Conservation (phyloP, 2,113 vertebrate species). For the Petrocephalus microphthalmus region DNA sequence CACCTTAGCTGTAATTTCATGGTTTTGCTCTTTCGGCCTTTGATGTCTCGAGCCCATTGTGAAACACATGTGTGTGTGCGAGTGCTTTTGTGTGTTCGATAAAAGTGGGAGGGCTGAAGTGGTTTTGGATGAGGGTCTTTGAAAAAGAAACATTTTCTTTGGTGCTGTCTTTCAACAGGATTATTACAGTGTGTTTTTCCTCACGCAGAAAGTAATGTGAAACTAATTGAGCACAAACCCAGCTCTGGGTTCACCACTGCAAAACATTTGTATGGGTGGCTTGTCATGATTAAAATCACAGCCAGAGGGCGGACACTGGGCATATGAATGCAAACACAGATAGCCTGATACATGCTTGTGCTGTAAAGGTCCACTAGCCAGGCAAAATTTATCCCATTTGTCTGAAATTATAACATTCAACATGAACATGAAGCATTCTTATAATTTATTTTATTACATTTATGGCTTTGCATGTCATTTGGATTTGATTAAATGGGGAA, state of each 20-base stretch:
- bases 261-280: neutral
- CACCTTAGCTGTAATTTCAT: slow-evolving; percentile 75
- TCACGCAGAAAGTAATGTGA: slow-evolving; percentile 10
- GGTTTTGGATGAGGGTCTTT: slow-evolving; percentile 13
- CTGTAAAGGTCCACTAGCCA: neutral
- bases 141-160: slow-evolving; percentile 23
- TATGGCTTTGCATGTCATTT: neutral
- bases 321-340: neutral
- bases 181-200: slow-evolving; percentile 16
- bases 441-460: neutral
- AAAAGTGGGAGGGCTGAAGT: neutral
- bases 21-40: slow-evolving; percentile 73
- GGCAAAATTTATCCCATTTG: neutral
- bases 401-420: neutral
- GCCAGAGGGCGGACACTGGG: neutral
- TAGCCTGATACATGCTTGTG: neutral
- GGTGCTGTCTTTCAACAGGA: slow-evolving; percentile 16
- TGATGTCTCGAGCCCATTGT: slow-evolving; percentile 61
- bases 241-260: neutral
- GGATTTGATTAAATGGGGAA: neutral
- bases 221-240: slow-evolving; percentile 25
- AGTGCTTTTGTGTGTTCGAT: neutral
- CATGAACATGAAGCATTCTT: neutral
- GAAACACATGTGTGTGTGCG: slow-evolving; percentile 15
- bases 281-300: neutral